Evolutionary conservation across 2,888 invertebrate species (phyloP), one percentile per base, ranked within the genome.

Genomic region (Leptarthrus brevirostris): DNA sequence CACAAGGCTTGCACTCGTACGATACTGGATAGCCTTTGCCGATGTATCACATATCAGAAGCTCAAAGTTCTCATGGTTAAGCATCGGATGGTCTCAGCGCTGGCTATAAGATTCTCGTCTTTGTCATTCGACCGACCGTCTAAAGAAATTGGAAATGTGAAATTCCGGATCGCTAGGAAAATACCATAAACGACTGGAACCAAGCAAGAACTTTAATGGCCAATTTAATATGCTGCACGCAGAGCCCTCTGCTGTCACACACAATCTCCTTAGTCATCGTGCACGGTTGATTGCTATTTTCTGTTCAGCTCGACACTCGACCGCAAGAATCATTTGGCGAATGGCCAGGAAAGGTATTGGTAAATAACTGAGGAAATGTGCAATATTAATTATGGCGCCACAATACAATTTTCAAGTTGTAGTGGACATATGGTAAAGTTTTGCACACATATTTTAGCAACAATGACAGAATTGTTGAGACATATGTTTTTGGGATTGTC

Each of bases 141-240:
- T 44, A 10, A 40, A 61, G 61, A 61, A 61, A 61, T 61, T 61
- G 61, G 61, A 61, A 44, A 47, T 47, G 14, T 18, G 49, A 70
- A 74, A 71, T 71, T 74, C 74, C 58, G 34, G 58, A 70, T 70
- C 70, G 58, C 24, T 2, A 10, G 36, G 56, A 36, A 49, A 58
- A 47, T 49, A 47, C 74, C 74, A 58, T 74, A 74, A 74, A 73
- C 34, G 74, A 16, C n/a, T 47, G 26, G 30, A 47, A 66, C 24
- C 14, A 16, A 10, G 16, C 24, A 22, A 30, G 66, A 8, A 12
- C 54, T 18, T 40, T 72, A 72, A 72, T 72, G 26, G 72, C 44
- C 72, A 72, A 56, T 72, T 72, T 54, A 54, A 26, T 40, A 72
- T 72, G 54, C 56, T 72, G 52, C 44, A 22, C 49, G 44, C 44